Percentiles rank a stretch among this genome's conserved stretches.
Conservation (phyloP, 2,888 invertebrate genomes). For the Lordiphosa fenestrarum region DNA sequence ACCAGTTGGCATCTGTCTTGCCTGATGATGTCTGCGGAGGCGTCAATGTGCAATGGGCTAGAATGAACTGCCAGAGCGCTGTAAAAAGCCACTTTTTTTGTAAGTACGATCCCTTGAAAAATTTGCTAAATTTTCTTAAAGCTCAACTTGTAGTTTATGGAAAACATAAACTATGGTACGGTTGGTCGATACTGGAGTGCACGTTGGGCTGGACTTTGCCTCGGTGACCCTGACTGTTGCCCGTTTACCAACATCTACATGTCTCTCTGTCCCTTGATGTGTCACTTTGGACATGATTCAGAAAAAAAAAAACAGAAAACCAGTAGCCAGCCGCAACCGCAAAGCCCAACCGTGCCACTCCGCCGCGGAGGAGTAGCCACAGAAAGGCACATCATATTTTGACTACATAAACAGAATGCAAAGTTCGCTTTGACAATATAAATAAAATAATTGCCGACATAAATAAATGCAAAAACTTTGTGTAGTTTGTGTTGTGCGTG, state of each 20-base stretch:
- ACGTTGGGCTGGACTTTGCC: too few species aligned
- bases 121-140: too few species aligned
- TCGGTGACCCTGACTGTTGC: too few species aligned
- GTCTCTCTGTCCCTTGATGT: not conserved
- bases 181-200: too few species aligned
- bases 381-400: constrained; percentile 66
- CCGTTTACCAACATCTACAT: too few species aligned
- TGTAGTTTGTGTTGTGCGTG: constrained; percentile 43
- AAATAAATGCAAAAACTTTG: constrained; percentile 71
- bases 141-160: too few species aligned
- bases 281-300: not conserved
- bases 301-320: constrained; percentile 38
- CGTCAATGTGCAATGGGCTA: constrained; percentile 25
- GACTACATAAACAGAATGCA: constrained; percentile 73
- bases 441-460: constrained; percentile 79
- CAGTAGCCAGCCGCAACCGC: constrained; percentile 51
- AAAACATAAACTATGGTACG: too few species aligned
- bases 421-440: constrained; percentile 64
- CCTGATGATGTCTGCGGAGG: constrained; percentile 47
- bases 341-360: not conserved
- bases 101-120: too few species aligned
- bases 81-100: too few species aligned
- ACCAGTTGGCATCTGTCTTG: constrained; percentile 15
- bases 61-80: too few species aligned
- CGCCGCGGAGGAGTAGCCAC: constrained; percentile 4